Conservation (phyloP, 2,797 vertebrate species). For the Halcyon leucocephala region DNA sequence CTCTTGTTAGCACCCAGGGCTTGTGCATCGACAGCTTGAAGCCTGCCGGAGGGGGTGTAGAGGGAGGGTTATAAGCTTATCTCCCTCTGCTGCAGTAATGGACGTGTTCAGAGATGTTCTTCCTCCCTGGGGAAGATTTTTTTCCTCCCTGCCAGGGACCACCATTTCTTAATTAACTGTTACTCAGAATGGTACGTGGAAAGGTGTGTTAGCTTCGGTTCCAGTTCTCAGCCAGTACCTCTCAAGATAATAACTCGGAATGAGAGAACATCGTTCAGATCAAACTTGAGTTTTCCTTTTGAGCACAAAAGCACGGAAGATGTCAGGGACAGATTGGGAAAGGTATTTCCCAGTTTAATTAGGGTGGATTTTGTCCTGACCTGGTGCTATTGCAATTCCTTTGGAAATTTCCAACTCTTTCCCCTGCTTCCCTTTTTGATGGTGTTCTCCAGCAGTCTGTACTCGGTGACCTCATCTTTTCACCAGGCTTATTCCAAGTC, state of each 20-base stretch:
- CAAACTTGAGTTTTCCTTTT: not conserved
- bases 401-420: not conserved
- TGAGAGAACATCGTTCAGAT: not conserved
- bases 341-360: not conserved
- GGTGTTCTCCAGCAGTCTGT: not conserved
- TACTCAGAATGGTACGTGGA: rapidly evolving
- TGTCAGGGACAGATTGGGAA: not conserved
- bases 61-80: not conserved
- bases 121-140: not conserved
- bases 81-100: not conserved
- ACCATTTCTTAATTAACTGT: not conserved
- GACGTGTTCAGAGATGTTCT: not conserved
- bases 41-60: not conserved
- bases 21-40: not conserved
- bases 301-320: not conserved
- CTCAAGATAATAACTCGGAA: not conserved
- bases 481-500: not conserved
- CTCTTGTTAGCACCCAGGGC: not conserved
- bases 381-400: not conserved
- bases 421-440: not conserved
- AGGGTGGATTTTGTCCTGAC: not conserved
- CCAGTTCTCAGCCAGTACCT: not conserved
- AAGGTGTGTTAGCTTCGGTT: rapidly evolving
- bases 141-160: not conserved
- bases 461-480: not conserved